phyloP scores from a whole-genome alignment of 2,113 vertebrate genomes.

The Mormoops blainvillei region DNA sequence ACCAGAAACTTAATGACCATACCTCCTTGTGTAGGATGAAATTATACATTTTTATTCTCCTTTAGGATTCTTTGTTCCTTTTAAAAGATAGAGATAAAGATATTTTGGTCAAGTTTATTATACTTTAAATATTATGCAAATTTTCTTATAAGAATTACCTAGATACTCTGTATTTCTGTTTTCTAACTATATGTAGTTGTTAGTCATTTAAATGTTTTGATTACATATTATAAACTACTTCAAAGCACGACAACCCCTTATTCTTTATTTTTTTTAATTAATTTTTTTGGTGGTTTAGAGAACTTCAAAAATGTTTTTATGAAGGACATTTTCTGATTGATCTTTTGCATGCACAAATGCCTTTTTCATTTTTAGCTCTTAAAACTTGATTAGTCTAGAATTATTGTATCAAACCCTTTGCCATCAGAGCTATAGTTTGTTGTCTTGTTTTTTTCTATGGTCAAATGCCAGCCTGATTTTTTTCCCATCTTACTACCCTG shows the following conservation, averaged over 20 bases:
- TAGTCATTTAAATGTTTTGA: neutral
- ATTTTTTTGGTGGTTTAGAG: neutral
- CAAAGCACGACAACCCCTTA: neutral
- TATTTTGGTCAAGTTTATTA: neutral
- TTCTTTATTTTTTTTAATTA: neutral
- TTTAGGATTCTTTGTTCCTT: neutral
- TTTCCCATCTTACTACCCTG: neutral
- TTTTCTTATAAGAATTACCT: slow-evolving; percentile 9
- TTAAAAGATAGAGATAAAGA: neutral
- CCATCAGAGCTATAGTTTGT: neutral
- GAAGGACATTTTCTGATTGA: neutral
- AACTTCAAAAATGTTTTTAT: neutral
- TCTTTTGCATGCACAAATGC: neutral
- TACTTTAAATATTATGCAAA: neutral
- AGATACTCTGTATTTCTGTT: neutral
- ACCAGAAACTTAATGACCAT: neutral
- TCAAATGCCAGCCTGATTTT: neutral
- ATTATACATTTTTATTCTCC: neutral
- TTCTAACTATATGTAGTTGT: neutral
- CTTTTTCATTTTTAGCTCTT: neutral
- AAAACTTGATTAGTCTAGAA: neutral
- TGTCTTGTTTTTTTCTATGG: neutral
- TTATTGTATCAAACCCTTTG: neutral
- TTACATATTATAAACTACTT: neutral
- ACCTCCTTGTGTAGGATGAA: neutral